Conservation (phyloP, 2,797 vertebrate species). For the Halcyon badia region DNA sequence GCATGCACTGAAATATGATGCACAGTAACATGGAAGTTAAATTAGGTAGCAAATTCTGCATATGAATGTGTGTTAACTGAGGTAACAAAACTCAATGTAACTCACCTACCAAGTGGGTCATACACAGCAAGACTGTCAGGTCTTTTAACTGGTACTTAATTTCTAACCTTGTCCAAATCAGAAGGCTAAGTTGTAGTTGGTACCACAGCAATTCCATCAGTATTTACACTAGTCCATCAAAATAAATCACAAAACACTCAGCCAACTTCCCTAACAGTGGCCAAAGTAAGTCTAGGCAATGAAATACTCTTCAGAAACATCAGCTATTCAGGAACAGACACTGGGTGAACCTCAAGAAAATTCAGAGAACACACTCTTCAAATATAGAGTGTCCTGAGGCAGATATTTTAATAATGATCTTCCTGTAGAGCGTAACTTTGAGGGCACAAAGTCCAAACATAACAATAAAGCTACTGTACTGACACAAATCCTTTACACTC, state of each 20-base stretch:
- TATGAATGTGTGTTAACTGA: background rate
- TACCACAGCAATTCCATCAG: background rate
- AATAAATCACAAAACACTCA: background rate
- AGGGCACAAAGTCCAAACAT: background rate
- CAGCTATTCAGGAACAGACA: background rate
- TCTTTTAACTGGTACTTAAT: background rate
- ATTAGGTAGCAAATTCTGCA: background rate
- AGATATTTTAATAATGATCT: background rate
- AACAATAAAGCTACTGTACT: background rate
- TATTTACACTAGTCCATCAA: background rate
- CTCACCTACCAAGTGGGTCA: background rate
- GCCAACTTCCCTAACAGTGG: background rate
- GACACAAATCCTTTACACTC: background rate
- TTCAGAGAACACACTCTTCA: background rate
- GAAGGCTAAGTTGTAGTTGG: background rate
- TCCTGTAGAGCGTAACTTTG: background rate
- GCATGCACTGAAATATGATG: background rate
- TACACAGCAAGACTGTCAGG: background rate
- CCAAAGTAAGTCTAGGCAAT: background rate
- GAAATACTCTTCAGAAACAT: background rate
- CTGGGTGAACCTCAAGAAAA: background rate
- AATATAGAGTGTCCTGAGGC: background rate
- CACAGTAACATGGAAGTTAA: background rate
- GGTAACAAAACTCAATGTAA: background rate
- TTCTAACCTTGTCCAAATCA: background rate